Base-by-base conservation (phyloP, 2,113 vertebrate species). In the Glaucidium brasilianum region DNA sequence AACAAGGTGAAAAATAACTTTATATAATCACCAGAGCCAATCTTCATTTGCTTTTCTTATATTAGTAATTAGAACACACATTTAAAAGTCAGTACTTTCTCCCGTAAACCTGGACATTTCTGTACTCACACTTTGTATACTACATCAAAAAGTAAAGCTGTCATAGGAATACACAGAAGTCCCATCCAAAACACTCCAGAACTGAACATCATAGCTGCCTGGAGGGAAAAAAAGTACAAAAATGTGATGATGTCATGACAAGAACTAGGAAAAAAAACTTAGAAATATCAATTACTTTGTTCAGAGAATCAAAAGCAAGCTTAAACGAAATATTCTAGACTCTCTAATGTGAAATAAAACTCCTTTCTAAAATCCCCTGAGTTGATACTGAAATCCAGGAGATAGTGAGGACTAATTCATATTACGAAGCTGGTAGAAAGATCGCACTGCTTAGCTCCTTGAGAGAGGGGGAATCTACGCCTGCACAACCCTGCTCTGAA, bases 181-280 rank as follows among this genome's bases (percentile, higher is more conserved):
- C 99, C 99, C 97, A 97, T 99, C 99, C 99, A 99, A 95, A 99
- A 99, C 88, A 99, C 98, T 52, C 99, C 99, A 4, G 99, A 99
- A 62, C 97, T 98, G 97, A 99, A 99, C 98, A 99, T 98, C 99
- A 99, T 99, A 86, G 97, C 98, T 50, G 99, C 99, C 99, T 99
- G 97, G 60, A 94, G 6, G 59, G 59, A 56, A 34, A 95, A 88
- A 91, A 75, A 47, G 16, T 39, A 97, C 8, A 89, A 91, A 91
- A 76, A 88, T 14, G 26, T 2, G 11, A 50, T 34, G 23, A 79
- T 23, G 30, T 81, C 30, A 83, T 7, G 43, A 88, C n/a, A 93
- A 72, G 47, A 94, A 73, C 15, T 69, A 59, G 29, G 29, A 68
- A 93, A 62, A 92, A 84, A n/a, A 4, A 5, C 64, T 35, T n/a